phyloP scores from a whole-genome alignment of 2,113 vertebrate species.

The Hydropotes inermis region DNA sequence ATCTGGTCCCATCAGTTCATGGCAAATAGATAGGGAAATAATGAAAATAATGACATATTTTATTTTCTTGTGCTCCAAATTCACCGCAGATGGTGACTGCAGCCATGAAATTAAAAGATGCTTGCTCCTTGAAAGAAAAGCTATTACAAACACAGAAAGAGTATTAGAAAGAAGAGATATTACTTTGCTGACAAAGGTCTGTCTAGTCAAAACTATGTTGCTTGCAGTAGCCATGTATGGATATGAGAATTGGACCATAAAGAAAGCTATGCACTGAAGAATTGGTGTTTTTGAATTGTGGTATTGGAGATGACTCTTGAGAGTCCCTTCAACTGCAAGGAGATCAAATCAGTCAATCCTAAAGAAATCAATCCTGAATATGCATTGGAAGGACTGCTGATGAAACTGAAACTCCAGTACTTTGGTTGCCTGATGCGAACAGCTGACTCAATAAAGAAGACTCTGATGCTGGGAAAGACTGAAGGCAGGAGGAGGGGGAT shows the following conservation, averaged over 20 bases:
- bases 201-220: accelerated
- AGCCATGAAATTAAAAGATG: background rate
- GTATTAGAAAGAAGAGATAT: background rate
- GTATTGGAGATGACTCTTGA: background rate
- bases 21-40: background rate
- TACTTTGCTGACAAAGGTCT: background rate
- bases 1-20: background rate
- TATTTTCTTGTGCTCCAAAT: background rate
- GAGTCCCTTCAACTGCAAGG: background rate
- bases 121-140: background rate
- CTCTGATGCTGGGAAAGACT: background rate
- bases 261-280: background rate
- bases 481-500: background rate
- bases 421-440: background rate
- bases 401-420: background rate
- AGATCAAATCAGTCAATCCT: background rate
- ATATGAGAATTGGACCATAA: background rate
- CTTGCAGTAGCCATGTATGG: background rate
- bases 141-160: background rate
- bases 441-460: background rate
- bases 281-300: background rate
- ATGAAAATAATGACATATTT: background rate
- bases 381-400: background rate
- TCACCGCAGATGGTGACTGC: background rate
- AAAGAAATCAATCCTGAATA: background rate